Percentiles rank a stretch among this genome's conserved stretches.
Evolutionary conservation across 1,140 invertebrate genomes (phyloP).

Genomic region (Nebria ingens): DNA sequence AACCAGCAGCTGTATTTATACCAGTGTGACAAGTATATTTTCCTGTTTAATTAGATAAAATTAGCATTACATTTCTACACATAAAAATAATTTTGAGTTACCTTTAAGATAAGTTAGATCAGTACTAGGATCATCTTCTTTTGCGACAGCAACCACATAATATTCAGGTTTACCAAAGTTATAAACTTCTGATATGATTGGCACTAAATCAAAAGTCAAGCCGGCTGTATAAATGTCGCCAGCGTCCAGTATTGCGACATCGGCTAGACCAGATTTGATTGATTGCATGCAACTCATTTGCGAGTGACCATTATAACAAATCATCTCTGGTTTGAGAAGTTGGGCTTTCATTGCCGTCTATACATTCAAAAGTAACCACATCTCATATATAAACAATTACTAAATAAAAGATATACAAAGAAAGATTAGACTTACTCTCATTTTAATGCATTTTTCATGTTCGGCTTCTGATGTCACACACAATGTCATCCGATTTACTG

Average conservation of each 20-base stretch:
- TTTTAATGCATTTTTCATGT: constrained; percentile 84
- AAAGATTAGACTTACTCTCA: constrained; percentile 58
- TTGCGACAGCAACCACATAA: constrained; percentile 89
- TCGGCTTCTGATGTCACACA: constrained; percentile 88
- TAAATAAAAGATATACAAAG: not conserved
- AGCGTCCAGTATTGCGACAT: constrained; percentile 82
- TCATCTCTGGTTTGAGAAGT: constrained; percentile 77
- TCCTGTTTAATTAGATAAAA: constrained; percentile 31
- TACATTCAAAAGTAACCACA: constrained; percentile 18
- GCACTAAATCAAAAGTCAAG: constrained; percentile 63
- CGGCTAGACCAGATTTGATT: constrained; percentile 66
- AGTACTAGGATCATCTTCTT: constrained; percentile 74
- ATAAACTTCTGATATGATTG: constrained; percentile 84
- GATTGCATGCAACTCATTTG: constrained; percentile 85
- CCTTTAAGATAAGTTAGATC: constrained; percentile 82
- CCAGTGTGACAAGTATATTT: constrained; percentile 88
- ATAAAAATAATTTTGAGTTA: constrained; percentile 21
- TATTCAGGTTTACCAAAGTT: constrained; percentile 76
- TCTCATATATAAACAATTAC: constrained; percentile 2
- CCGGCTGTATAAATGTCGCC: constrained; percentile 91
- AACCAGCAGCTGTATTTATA: constrained; percentile 85
- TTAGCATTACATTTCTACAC: not conserved
- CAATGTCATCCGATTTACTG: constrained; percentile 64
- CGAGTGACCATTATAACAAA: constrained; percentile 74
- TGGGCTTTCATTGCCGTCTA: constrained; percentile 78